phyloP scores from a whole-genome alignment of 2,113 vertebrate genomes.

The Glaucidium brasilianum region DNA sequence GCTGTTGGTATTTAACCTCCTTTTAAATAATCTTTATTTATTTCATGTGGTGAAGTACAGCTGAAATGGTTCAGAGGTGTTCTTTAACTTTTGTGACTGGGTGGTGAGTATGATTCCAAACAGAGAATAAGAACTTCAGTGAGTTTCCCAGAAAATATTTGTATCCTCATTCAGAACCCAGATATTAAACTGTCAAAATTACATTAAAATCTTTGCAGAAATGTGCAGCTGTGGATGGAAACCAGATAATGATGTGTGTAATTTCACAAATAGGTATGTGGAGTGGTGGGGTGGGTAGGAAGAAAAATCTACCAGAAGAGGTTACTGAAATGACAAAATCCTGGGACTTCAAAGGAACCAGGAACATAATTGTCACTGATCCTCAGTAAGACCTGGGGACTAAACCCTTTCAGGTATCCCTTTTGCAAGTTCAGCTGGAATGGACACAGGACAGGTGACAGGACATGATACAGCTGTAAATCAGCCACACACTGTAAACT shows the following conservation, averaged over 20 bases:
- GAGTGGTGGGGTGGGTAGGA: neutral
- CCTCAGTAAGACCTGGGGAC: neutral
- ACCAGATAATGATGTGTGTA: neutral
- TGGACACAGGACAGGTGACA: neutral
- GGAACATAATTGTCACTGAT: neutral
- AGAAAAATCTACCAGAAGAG: neutral
- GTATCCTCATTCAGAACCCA: neutral
- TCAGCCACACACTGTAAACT: neutral
- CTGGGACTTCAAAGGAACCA: neutral
- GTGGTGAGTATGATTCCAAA: neutral
- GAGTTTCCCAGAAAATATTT: neutral
- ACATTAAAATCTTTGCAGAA: neutral
- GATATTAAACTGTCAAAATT: neutral
- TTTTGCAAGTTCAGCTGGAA: neutral
- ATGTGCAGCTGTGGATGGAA: neutral
- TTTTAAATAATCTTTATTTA: neutral
- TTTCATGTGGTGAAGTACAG: neutral
- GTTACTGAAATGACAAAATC: neutral
- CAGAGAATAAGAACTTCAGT: neutral
- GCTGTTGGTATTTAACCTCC: neutral
- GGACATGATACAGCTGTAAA: neutral
- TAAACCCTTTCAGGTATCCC: neutral
- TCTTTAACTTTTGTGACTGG: neutral
- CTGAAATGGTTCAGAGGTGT: neutral
- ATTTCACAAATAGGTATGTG: neutral